Evolutionary conservation across 1,140 invertebrate genomes (phyloP).

Genomic region (Lutraria rhynchaena): DNA sequence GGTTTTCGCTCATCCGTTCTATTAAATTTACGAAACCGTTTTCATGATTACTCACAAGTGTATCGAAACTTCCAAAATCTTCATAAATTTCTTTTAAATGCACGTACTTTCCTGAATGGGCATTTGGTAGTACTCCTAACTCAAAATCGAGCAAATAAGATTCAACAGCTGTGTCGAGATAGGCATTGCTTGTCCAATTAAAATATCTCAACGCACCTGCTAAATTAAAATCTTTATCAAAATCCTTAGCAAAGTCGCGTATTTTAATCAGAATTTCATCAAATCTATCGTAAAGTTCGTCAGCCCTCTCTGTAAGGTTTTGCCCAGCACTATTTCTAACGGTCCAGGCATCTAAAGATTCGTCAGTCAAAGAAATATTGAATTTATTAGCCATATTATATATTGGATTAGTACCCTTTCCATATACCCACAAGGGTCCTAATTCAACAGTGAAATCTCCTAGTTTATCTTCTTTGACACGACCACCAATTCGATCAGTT

Average conservation of each 20-base stretch:
- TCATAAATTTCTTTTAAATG: not conserved
- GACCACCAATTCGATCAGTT: slow-evolving; percentile 3
- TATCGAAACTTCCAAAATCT: not conserved
- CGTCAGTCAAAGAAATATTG: not conserved
- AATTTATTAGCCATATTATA: not conserved
- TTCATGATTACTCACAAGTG: not conserved
- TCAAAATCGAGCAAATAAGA: not conserved
- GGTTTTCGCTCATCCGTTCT: not conserved
- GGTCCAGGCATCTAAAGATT: not conserved
- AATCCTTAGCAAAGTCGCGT: not conserved
- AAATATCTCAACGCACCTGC: not conserved
- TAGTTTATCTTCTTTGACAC: not conserved
- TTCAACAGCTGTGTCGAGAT: slow-evolving; percentile 15
- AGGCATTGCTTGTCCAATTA: not conserved
- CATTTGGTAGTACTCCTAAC: not conserved
- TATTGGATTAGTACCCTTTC: slow-evolving; percentile 1
- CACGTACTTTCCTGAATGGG: slow-evolving; percentile 16
- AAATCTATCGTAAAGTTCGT: not conserved
- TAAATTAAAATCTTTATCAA: not conserved
- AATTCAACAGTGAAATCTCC: not conserved
- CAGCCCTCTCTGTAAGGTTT: slow-evolving; percentile 1
- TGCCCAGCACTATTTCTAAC: not conserved
- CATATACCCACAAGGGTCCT: slow-evolving; percentile 22
- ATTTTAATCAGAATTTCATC: not conserved
- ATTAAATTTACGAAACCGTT: not conserved